A percentile compares a stretch with the other conserved stretches of the same genome.
phyloP scores from a whole-genome alignment of 2,888 invertebrate species.

The Disparrhopalites patrizii region DNA sequence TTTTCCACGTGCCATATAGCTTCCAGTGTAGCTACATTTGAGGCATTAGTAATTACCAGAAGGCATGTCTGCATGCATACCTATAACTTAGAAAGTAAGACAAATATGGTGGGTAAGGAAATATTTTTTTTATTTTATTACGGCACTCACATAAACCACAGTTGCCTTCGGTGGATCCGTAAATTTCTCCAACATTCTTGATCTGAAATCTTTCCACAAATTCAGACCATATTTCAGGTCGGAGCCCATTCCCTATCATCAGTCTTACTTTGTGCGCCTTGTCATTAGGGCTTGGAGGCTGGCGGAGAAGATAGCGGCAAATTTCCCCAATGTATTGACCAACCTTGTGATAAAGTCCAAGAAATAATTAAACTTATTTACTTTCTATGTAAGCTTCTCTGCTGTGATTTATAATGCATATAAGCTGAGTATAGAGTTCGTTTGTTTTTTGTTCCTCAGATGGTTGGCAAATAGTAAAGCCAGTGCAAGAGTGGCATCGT shows the following conservation, averaged over 20 bases:
- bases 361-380: conserved; percentile 52
- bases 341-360: conserved; percentile 57
- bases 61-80: no score
- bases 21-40: no score
- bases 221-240: conserved; percentile 89
- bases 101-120: no score
- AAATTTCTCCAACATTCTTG: conserved; percentile 80
- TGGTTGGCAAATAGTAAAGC: no score
- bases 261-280: conserved; percentile 68
- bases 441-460: no score
- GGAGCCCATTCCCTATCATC: conserved; percentile 88
- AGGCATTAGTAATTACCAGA: no score
- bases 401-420: not conserved
- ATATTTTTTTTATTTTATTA: no score
- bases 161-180: conserved; percentile 97
- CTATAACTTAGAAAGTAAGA: no score
- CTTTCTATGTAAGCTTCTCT: conserved; percentile 55
- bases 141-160: conserved; percentile 79
- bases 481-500: no score
- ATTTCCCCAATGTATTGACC: conserved; percentile 51
- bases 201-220: conserved; percentile 85
- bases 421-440: no score
- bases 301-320: conserved; percentile 61
- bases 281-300: conserved; percentile 66
- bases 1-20: no score